Conservation (phyloP, 2,113 vertebrate genomes). For the Paradisaea rubra region DNA sequence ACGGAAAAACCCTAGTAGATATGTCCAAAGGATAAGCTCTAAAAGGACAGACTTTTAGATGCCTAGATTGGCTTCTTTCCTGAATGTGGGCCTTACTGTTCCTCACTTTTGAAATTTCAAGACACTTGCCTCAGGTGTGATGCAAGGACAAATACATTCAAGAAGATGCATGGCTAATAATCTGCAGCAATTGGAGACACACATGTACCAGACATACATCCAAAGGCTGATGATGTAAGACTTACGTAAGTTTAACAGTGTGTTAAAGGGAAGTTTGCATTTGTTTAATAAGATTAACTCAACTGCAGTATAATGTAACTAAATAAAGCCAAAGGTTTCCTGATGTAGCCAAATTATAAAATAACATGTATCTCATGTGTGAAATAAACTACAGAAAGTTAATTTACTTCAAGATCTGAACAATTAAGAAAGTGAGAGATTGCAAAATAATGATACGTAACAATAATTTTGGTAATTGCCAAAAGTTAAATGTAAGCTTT, state of each 20-base stretch:
- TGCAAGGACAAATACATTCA: background rate
- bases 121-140: background rate
- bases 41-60: background rate
- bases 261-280: background rate
- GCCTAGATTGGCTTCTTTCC: background rate
- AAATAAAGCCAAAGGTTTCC: background rate
- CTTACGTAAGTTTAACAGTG: background rate
- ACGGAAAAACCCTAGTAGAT: background rate
- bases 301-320: background rate
- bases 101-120: background rate
- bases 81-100: background rate
- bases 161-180: background rate
- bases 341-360: background rate
- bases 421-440: background rate
- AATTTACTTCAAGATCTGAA: background rate
- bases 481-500: background rate
- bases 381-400: background rate
- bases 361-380: background rate
- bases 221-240: background rate
- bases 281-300: background rate
- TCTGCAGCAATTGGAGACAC: background rate
- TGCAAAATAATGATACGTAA: background rate
- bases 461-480: background rate
- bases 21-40: background rate
- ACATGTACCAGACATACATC: background rate